Base-by-base conservation (phyloP, 1,140 invertebrate species). In the Trichoplusia ni region DNA sequence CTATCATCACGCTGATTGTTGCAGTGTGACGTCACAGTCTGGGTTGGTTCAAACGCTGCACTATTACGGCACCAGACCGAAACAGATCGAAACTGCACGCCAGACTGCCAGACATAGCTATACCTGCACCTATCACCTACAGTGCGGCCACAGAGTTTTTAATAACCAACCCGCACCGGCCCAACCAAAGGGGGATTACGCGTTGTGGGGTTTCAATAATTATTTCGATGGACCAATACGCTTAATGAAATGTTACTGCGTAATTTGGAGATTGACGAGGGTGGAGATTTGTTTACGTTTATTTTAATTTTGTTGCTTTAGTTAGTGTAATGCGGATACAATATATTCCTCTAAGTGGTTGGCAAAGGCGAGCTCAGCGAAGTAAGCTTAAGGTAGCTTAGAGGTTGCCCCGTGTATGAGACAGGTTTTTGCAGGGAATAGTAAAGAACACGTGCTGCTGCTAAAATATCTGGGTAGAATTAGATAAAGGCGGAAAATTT, bases 21-120 rank as follows among this genome's bases (percentile, higher is more conserved):
- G 37, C 21, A 56, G 38, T 31, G 11, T 64, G 62, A 64, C 44
- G 27, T 58, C 42, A 64, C 25, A 40, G 33, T 37, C 19, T 35
- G 27, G 21, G 21, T 16, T 6, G 37, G 5, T 5, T 2, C 33
- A 23, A 59, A 59, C 38, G 13, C 44, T 61, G 31, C 58, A 38
- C 44, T 35, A 38, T 49, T 38, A 23, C 59, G 4, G 59, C 66
- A 51, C 23, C 53, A 67, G 65, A 67, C 59, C 37, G 51, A 63
- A 58, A 68, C 66, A 59, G 60, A 68, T 68, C 66, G 66, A 68
- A 68, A 59, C 53, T 62, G 64, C 65, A 63, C 53, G 60, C 66
- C 66, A 68, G 66, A 68, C 66, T n/a, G 18, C n/a, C 58, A 46
- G 23, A 56, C 53, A 58, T 29, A 67, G 5, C 58, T 61, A 62